Base-by-base conservation (phyloP, 2,113 vertebrate genomes). In the Pelmatolapia mariae region DNA sequence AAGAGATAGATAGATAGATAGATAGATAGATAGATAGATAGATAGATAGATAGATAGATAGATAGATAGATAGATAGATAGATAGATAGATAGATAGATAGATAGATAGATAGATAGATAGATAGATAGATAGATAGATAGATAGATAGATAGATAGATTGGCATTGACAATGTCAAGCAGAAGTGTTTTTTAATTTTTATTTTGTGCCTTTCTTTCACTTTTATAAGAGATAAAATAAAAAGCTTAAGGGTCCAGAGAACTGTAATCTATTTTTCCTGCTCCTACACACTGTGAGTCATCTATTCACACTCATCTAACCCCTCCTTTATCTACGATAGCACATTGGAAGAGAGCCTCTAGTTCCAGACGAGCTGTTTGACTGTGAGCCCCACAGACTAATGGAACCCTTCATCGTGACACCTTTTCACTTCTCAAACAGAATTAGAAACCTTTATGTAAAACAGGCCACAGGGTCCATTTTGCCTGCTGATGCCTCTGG, bases 231-330 rank as follows among this genome's bases (percentile, higher is more conserved):
- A 87, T 86, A 80, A 86, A 92, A 89, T 86, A 89, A 90, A 94
- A 90, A 87, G 84, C 86, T 88, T 66, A 73, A 83, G 83, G 90
- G 83, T 93, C 73, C 87, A 83, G 31, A 93, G 83, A 71, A 85
- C 59, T 92, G 84, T 79, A 92, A 91, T 95, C 86, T 91, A 86
- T 91, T 92, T 94, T 63, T 84, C 80, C 87, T 87, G 87, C 92
- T 92, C 92, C 92, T 86, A 93, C 94, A 94, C 93, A 89, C n/a
- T 38, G 86, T 95, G 93, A 95, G 61, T 94, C 95, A 94, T 91
- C 89, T 83, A 61, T 87, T 89, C 73, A 89, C 90, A 88, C 87
- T 91, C 83, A 45, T 85, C 87, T 83, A 84, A 86, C 87, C 87
- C 92, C 89, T 90, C 81, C 84, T 87, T 84, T 86, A 47, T 87